These are phyloP conservation scores for Sebastes fasciatus DNA, from an alignment of 2,113 vertebrate genomes.

Conservation along the genomic window DNA sequence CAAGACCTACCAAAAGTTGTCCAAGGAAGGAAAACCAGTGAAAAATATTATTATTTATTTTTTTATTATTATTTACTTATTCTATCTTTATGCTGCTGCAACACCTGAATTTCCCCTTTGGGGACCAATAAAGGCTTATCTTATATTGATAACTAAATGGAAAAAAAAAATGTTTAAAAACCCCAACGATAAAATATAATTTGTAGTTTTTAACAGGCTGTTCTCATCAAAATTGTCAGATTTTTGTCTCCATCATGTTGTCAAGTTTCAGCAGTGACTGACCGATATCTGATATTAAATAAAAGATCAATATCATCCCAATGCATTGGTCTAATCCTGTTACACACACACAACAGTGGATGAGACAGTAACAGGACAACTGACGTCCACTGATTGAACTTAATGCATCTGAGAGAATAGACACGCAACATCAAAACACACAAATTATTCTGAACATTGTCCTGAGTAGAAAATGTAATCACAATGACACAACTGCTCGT, in stretches of 20 bases:
- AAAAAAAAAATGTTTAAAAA: not conserved
- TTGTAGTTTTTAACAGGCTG: not conserved
- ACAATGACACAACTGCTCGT: slow-evolving; percentile 11
- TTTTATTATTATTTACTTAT: not conserved
- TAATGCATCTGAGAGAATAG: slow-evolving; percentile 48
- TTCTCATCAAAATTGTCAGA: not conserved
- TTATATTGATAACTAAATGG: not conserved
- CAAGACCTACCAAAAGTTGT: too few species aligned
- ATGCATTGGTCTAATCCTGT: slow-evolving; percentile 24
- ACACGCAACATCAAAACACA: slow-evolving; percentile 31
- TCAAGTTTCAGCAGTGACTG: not conserved
- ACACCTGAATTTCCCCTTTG: not conserved
- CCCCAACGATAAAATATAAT: not conserved
- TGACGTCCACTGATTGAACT: slow-evolving; percentile 45
- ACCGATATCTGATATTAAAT: slow-evolving; percentile 4
- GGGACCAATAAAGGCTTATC: not conserved
- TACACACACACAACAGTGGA: slow-evolving; percentile 29
- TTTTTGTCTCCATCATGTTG: not conserved
- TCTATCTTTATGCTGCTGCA: not conserved
- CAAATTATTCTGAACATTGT: slow-evolving; percentile 49
- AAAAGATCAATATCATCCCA: not conserved
- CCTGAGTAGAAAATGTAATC: slow-evolving; percentile 50
- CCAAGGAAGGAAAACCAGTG: too few species aligned
- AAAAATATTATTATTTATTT: not conserved
- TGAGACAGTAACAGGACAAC: slow-evolving; percentile 42